These are phyloP conservation scores for Sinocyclocheilus grahami DNA, from an alignment of 2,113 vertebrate genomes.

Conservation along the genomic window DNA sequence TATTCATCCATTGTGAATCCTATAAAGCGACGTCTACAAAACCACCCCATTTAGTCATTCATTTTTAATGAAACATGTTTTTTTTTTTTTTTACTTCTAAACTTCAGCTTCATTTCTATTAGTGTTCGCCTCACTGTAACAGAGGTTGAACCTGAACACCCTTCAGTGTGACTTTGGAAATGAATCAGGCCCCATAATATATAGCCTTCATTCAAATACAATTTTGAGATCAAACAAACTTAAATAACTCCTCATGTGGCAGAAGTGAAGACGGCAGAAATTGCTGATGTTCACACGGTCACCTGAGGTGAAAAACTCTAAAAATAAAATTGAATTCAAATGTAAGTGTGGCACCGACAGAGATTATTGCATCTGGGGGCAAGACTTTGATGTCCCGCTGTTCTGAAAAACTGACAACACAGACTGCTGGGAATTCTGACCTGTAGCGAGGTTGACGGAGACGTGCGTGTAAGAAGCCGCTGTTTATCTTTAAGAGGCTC, in stretches of 20 bases:
- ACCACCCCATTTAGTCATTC: not conserved
- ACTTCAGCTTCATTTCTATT: not conserved
- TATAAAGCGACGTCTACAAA: not conserved
- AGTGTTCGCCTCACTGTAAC: not conserved
- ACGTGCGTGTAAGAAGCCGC: not conserved
- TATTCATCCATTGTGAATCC: not conserved
- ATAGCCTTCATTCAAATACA: not conserved
- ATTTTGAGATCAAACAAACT: conserved; percentile 13
- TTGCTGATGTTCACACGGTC: not conserved
- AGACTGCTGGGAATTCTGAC: not conserved
- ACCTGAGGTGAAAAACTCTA: not conserved
- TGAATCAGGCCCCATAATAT: not conserved
- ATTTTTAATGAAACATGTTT: not conserved
- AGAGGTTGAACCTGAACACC: not conserved
- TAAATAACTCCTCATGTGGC: not conserved
- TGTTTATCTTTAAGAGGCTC: not conserved
- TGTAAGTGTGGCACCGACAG: not conserved
- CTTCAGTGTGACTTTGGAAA: not conserved
- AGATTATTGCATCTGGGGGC: not conserved
- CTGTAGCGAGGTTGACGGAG: not conserved
- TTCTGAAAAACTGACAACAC: not conserved
- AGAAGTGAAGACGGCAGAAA: not conserved
- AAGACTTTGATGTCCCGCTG: conserved; percentile 12
- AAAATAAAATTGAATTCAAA: conserved; percentile 8
- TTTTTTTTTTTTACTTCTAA: not conserved